Base-by-base conservation (phyloP, 2,113 vertebrate species). In the Pseudorectes ferrugineus region DNA sequence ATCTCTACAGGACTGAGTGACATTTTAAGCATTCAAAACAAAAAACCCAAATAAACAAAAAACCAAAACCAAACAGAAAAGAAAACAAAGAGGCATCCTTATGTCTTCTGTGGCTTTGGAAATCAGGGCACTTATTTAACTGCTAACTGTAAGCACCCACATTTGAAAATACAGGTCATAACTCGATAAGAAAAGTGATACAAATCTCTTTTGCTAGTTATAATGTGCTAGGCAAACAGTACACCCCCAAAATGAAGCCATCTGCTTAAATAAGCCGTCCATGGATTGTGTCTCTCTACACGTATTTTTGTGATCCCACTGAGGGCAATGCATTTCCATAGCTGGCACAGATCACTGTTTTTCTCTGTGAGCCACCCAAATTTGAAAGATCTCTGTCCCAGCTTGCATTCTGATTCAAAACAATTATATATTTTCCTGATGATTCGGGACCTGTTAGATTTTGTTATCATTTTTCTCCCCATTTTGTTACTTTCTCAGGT, bases 101-200 rank as follows among this genome's bases (percentile, higher is more conserved):
- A 68, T 29, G 6, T 75, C 42, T 76, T 78, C 24, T 28, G 33
- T 73, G 49, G 42, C 40, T 94, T 78, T 90, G 74, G 62, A 95
- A 97, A 95, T 83, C 71, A 95, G 85, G 85, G 46, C 89, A 55
- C 85, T 93, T 95, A 92, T 95, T 97, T 97, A 95, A 89, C 63
- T 93, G 58, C 54, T 82, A 89, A 70, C 52, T 19, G 2, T 77
- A 70, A 67, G 58, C 71, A 95, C 75, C 46, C 78, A 76, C 92
- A 76, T 92, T 96, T 93, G 93, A 96, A 96, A 95, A 92, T 55
- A 62, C 59, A 94, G 95, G 93, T 93, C 81, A 89, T 89, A 92
- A 91, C 63, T 74, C 1, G 36, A 55, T 93, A 93, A 91, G 63
- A 79, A 92, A 94, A 85, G 85, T 77, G 74, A 88, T 91, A 89